Evolutionary conservation across 2,888 invertebrate species (phyloP), one percentile per base, ranked within the genome.

Genomic region (Trachelus tabidus): DNA sequence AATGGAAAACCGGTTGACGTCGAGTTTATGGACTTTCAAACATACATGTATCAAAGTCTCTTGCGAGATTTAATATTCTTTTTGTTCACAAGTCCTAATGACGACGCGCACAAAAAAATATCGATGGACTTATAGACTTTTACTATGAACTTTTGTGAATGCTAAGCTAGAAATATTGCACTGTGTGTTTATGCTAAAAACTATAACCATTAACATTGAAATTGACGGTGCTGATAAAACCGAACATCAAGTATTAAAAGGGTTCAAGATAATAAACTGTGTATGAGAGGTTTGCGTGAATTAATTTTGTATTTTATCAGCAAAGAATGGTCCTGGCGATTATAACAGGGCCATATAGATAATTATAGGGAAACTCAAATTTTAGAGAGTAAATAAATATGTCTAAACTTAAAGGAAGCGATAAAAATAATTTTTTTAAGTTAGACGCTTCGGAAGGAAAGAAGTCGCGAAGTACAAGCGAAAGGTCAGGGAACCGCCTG

Each of bases 21-120:
- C 4, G 94, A 94, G 88, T 92, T 94, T 73, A 91, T 94, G 1
- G 94, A 94, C 84, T 93, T 40, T 40, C 94, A 94, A 87, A 91
- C 94, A 35, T 93, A 93, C 71, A 87, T 92, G 23, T 93, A 93
- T 79, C 90, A 92, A 68, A 93, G 93, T 4, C 90, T 93, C 9
- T 84, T 92, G 0, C 92, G 93, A 33, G 94, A 94, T 85, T 84
- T 94, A 15, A 86, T 93, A 1, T 94, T 94, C 81, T 92, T 94
- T 76, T 79, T 94, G 11, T 92, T 93, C 68, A 92, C 93, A 1
- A 94, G 94, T 81, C 92, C 94, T 2, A 89, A 92, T 1, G 84
- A 87, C 0, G 90, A 93, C 1, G 84, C 93, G 11, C 92, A 92
- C n/a, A 1, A 40, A 6, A 15, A 15, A 89, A 93, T 80, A 90